Percentiles rank a stretch among this genome's conserved stretches.
Evolutionary conservation across 2,888 invertebrate species (phyloP).

Genomic region (Metellina segmentata): DNA sequence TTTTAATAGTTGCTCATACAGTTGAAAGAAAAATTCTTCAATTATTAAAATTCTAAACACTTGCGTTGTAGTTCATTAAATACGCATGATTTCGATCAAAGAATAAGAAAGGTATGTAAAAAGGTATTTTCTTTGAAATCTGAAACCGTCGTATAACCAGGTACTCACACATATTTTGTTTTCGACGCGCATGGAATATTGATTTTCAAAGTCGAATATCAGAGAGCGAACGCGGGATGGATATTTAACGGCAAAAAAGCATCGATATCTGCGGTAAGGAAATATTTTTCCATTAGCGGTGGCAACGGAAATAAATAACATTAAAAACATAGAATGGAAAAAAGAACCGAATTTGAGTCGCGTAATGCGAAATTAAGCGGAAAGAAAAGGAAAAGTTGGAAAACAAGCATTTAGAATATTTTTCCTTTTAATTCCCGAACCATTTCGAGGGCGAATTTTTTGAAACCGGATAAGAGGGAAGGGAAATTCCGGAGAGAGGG

Average conservation of each 20-base stretch:
- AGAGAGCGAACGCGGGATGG: constrained; percentile 21
- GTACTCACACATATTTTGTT: constrained; percentile 28
- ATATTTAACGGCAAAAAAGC: constrained; percentile 30
- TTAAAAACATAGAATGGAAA: constrained; percentile 25
- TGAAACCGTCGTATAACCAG: constrained; percentile 30
- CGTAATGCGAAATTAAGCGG: constrained; percentile 53
- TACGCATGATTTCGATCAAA: neutral
- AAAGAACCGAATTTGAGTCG: neutral
- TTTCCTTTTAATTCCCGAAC: constrained; percentile 14
- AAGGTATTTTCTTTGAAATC: constrained; percentile 20
- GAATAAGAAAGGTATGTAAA: neutral
- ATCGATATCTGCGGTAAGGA: constrained; percentile 22
- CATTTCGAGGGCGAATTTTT: neutral
- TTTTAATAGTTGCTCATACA: too few species aligned
- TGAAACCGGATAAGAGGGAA: neutral
- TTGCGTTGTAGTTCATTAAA: neutral
- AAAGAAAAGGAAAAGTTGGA: constrained; percentile 3
- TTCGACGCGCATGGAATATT: neutral
- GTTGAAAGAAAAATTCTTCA: too few species aligned
- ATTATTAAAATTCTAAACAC: too few species aligned
- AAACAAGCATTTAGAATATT: constrained; percentile 21
- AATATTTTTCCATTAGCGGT: constrained; percentile 48
- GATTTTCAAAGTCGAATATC: constrained; percentile 37
- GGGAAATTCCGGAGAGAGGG: constrained; percentile 14
- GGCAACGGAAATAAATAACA: constrained; percentile 50